Conservation (phyloP, 2,888 invertebrate genomes). For the Syrphus vitripennis region DNA sequence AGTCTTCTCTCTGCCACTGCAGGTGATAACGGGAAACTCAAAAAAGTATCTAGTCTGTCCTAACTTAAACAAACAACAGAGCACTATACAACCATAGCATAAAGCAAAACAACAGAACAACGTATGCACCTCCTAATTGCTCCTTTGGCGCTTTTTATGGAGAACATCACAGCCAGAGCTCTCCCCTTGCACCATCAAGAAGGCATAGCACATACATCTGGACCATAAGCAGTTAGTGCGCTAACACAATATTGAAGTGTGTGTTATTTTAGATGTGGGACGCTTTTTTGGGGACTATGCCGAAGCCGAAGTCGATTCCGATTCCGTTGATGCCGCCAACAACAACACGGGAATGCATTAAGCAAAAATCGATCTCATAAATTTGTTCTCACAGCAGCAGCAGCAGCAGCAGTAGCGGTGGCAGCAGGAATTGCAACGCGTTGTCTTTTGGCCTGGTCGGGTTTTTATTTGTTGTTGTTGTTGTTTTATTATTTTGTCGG, state of each 20-base stretch:
- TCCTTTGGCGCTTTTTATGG: slow-evolving; percentile 74
- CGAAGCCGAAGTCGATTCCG: not conserved
- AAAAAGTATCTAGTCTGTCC: slow-evolving; percentile 47
- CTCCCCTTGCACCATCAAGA: not conserved
- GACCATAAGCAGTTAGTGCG: slow-evolving; percentile 25
- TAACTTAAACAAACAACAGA: slow-evolving; percentile 46
- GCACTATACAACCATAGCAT: not conserved
- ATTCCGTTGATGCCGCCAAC: slow-evolving; percentile 7
- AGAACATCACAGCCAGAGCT: not conserved
- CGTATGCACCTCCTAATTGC: slow-evolving; percentile 81
- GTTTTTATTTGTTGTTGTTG: slow-evolving; percentile 12
- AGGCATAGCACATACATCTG: slow-evolving; percentile 28
- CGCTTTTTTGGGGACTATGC: slow-evolving; percentile 49
- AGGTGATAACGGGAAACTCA: slow-evolving; percentile 68
- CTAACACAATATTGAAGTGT: not conserved
- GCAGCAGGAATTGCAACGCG: slow-evolving; percentile 23
- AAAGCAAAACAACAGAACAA: slow-evolving; percentile 77
- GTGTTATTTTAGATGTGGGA: slow-evolving; percentile 57
- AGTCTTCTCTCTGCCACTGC: slow-evolving; percentile 45
- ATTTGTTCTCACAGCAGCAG: slow-evolving; percentile 77
- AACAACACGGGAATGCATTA: slow-evolving; percentile 81
- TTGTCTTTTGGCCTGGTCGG: slow-evolving; percentile 57
- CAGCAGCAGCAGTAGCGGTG: slow-evolving; percentile 8
- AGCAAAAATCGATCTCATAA: slow-evolving; percentile 81
- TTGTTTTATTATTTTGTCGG: not conserved